A percentile compares a stretch with the other conserved stretches of the same genome.
These are phyloP conservation scores for Bujurquina vittata DNA, from an alignment of 2,113 vertebrate genomes.

Conservation along the genomic window DNA sequence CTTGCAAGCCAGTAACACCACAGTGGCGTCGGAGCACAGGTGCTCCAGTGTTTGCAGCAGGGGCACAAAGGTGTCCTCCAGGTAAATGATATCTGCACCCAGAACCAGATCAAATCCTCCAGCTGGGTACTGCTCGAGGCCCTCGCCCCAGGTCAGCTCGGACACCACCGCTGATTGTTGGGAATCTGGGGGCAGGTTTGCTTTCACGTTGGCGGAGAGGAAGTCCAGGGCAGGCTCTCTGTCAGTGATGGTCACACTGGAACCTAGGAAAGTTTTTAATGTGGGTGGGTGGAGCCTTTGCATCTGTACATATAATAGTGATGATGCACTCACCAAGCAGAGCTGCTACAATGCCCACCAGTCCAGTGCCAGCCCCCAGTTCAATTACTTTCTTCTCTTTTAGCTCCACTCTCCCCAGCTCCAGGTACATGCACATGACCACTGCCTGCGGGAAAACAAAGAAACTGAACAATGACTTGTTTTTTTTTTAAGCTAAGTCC, in stretches of 20 bases:
- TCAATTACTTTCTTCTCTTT: conserved; percentile 84
- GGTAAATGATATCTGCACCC: conserved; percentile 94
- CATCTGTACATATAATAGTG: background rate
- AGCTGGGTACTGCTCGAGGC: conserved; percentile 79
- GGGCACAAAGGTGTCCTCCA: conserved; percentile 91
- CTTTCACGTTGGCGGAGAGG: conserved; percentile 86
- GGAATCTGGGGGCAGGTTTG: conserved; percentile 84
- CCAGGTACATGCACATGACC: conserved; percentile 90
- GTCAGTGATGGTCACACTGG: conserved; percentile 92
- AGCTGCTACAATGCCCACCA: conserved; percentile 92
- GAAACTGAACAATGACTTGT: background rate
- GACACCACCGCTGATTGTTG: conserved; percentile 79
- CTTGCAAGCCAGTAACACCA: conserved; percentile 89
- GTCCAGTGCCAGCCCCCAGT: conserved; percentile 93
- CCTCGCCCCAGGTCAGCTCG: conserved; percentile 91
- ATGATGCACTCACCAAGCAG: conserved; percentile 84
- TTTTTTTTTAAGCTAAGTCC: background rate
- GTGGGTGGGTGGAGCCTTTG: background rate
- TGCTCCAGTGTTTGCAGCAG: conserved; percentile 88
- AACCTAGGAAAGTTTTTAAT: conserved; percentile 78
- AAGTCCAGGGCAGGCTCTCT: conserved; percentile 86
- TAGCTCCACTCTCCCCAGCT: conserved; percentile 84
- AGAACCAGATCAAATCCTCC: conserved; percentile 88
- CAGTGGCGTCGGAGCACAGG: conserved; percentile 80
- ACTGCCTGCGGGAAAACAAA: conserved; percentile 82